Evolutionary conservation across 1,140 invertebrate genomes (phyloP), one percentile per base, ranked within the genome.

Genomic region (Zophobas atratus): DNA sequence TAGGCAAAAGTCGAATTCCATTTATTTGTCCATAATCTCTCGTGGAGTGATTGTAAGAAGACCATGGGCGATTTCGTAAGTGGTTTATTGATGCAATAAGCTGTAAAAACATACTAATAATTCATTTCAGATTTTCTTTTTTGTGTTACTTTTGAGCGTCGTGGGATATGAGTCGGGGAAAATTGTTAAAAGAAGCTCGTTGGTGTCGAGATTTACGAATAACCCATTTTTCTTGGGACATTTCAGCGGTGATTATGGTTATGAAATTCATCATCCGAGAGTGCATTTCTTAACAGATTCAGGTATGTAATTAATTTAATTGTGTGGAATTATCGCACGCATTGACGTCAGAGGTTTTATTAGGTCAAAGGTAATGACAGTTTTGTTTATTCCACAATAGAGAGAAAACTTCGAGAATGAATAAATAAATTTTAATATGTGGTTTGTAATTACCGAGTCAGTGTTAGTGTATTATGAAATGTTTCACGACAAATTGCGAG

Each of bases 151-250:
- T 20, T 32, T 67, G 60, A 5, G 38, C 3, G 38, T 3, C 5
- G 1, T 67, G 2, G 38, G 1, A 43, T 33, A 1, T 55, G 60
- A 67, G 39, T 2, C 33, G 33, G 1, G 39, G 39, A 67, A 39
- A 6, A 56, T 56, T 8, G 55, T 56, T 8, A 35, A 63, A 38
- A 41, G 57, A 34, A 5, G 5, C 34, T 67, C 60, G 1, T 20
- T 67, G 38, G 60, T 43, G n/a, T 32, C 60, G 39, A 67, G 60
- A 39, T 67, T 67, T 8, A 67, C 60, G 1, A 43, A 38, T 3
- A 67, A 67, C 43, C 60, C 60, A n/a, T 43, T 67, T 43, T 67
- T 67, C 39, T 32, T 67, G 20, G 34, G 60, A 1, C 60, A 67
- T 32, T 67, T 67, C 20, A 8, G 60, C 3, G 38, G 39, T 4